Evolutionary conservation across 2,888 invertebrate species (phyloP), one percentile per base, ranked within the genome.

Genomic region (Drosophila anceps): DNA sequence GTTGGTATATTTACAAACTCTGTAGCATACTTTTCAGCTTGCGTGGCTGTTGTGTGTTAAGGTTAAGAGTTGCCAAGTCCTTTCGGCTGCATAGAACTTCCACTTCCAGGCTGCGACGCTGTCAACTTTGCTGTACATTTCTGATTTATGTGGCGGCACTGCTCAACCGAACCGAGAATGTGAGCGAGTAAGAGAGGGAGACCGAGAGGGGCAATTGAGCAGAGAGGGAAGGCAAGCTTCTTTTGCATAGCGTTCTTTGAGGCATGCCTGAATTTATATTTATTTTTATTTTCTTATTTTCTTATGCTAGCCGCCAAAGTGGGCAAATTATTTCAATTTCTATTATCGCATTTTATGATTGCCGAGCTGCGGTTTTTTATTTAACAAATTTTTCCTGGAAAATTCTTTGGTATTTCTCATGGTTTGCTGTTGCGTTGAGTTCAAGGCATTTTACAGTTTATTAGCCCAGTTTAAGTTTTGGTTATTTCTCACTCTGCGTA

Each of bases 291-390:
- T 61, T 51, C 48, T 58, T 33, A 50, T 66, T 73, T 61, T 54
- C 50, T 64, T 41, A 51, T 66, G 66, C 69, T 67, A 51, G 79
- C 76, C 82, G 73, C 69, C 73, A 82, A 82, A 88, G 81, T 81
- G 85, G 88, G 82, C 83, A 90, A 90, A 86, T 86, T 90, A 86
- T 86, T 90, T 86, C 88, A 86, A 90, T 90, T 86, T 81, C 88
- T 83, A 86, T 86, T 86, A 86, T 90, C 88, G 90, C 85, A 82
- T 90, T 89, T 87, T 73, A 61, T 81, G 90, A 86, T 88, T 88
- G 86, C 72, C 66, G 74, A 66, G 65, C 55, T 71, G 75, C 51
- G 68, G 60, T 60, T 78, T 68, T 69, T 72, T 82, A 74, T 73
- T 77, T 69, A 50, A 72, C 46, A 70, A 73, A 69, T 66, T 73